Evolutionary conservation across 2,888 invertebrate genomes (phyloP).

Genomic region (Chaetoderma sp.): DNA sequence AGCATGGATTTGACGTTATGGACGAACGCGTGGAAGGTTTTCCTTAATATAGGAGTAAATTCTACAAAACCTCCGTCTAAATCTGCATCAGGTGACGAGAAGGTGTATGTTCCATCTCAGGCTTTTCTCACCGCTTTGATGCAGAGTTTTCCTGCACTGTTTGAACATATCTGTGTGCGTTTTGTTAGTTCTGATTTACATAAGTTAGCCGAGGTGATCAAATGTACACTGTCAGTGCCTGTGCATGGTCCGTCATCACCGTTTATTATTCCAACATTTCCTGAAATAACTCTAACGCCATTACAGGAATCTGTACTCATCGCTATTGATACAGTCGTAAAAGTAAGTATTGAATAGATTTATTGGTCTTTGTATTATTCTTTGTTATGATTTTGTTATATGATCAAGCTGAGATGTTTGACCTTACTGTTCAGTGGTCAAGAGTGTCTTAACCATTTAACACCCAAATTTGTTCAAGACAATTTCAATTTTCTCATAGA

Average conservation of each 20-base stretch:
- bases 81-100: constrained; percentile 32
- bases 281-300: constrained; percentile 79
- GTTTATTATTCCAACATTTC: constrained; percentile 83
- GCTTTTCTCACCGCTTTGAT: constrained; percentile 93
- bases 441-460: too few relatives aligned
- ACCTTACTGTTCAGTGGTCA: too few relatives aligned
- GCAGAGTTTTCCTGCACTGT: constrained; percentile 95
- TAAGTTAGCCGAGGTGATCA: constrained; percentile 82
- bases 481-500: too few relatives aligned
- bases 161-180: constrained; percentile 86
- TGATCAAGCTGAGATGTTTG: background rate
- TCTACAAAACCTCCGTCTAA: constrained; percentile 75
- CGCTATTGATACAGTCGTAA: constrained; percentile 88
- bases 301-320: constrained; percentile 87
- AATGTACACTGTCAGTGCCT: constrained; percentile 83
- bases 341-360: constrained; percentile 73
- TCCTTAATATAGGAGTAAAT: constrained; percentile 88
- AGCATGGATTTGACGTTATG: constrained; percentile 44
- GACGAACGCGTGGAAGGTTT: constrained; percentile 71
- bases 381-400: background rate
- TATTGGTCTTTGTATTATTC: background rate
- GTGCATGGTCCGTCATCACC: constrained; percentile 86
- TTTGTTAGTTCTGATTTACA: constrained; percentile 77
- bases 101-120: constrained; percentile 87
- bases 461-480: too few relatives aligned